Conservation (phyloP, 1,140 invertebrate genomes). For the Caenorhabditis briggsae region DNA sequence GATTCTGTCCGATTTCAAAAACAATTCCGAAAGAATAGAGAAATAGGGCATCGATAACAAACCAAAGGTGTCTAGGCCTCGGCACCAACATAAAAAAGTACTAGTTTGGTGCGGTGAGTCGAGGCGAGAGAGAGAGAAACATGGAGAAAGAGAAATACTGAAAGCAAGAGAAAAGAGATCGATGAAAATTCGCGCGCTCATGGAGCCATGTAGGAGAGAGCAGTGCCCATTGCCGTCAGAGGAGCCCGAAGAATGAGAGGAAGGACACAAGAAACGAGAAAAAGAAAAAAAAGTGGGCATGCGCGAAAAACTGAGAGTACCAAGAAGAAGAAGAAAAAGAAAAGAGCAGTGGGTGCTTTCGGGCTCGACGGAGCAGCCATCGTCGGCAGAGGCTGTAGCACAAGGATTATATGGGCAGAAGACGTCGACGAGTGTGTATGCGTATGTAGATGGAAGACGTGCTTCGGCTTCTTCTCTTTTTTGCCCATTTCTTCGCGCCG, state of each 20-base stretch:
- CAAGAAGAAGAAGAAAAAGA: slow-evolving; percentile 17
- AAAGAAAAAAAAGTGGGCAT: background rate
- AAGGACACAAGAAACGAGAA: slow-evolving; percentile 27
- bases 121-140: background rate
- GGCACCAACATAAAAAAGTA: background rate
- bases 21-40: background rate
- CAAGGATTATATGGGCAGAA: slow-evolving; percentile 56
- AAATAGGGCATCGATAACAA: background rate
- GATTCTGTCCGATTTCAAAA: slow-evolving; percentile 12
- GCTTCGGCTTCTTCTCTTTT: slow-evolving; percentile 14
- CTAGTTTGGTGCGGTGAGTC: slow-evolving; percentile 30
- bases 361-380: slow-evolving; percentile 33
- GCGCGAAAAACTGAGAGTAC: slow-evolving; percentile 35
- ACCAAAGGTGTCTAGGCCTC: background rate
- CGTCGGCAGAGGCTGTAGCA: slow-evolving; percentile 19
- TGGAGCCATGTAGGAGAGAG: slow-evolving; percentile 29
- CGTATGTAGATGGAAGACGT: slow-evolving; percentile 32
- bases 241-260: slow-evolving; percentile 3
- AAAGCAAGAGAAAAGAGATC: background rate
- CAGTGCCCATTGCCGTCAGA: slow-evolving; percentile 30
- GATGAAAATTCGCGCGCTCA: slow-evolving; percentile 49
- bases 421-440: slow-evolving; percentile 38
- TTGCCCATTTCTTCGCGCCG: slow-evolving; percentile 35
- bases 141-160: too few species aligned
- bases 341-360: slow-evolving; percentile 37